phyloP scores from a whole-genome alignment of 2,797 vertebrate genomes.

The Neosalanx taihuensis region DNA sequence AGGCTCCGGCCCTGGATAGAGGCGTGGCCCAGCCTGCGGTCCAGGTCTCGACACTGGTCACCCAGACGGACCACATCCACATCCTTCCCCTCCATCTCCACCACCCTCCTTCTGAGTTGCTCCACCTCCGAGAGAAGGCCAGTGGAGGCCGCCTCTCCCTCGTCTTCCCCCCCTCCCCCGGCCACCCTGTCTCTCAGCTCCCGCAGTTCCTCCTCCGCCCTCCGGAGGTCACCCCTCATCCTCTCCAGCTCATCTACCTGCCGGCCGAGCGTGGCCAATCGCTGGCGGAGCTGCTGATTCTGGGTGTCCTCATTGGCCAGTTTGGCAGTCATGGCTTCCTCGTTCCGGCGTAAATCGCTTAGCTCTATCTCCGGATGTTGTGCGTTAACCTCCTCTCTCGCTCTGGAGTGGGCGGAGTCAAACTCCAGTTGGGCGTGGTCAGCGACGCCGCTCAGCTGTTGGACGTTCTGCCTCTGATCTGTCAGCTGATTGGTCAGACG shows the following conservation, averaged over 20 bases:
- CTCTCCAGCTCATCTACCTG: constrained; percentile 84
- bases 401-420: constrained; percentile 59
- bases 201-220: constrained; percentile 83
- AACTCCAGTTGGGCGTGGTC: constrained; percentile 74
- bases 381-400: constrained; percentile 73
- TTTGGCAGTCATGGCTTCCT: constrained; percentile 82
- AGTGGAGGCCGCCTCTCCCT: constrained; percentile 50
- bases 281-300: constrained; percentile 80
- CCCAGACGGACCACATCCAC: constrained; percentile 92
- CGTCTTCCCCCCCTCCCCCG: constrained; percentile 70
- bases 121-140: constrained; percentile 86
- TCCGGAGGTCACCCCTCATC: constrained; percentile 78
- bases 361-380: constrained; percentile 72
- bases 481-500: constrained; percentile 76
- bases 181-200: constrained; percentile 79
- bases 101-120: constrained; percentile 83
- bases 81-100: constrained; percentile 96
- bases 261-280: constrained; percentile 76
- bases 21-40: constrained; percentile 85
- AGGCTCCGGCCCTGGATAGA: constrained; percentile 79
- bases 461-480: constrained; percentile 75
- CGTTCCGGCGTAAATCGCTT: constrained; percentile 63
- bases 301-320: constrained; percentile 81
- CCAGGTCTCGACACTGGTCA: constrained; percentile 88
- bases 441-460: constrained; percentile 74